Conservation (phyloP, 2,797 vertebrate species). For the Brotula barbata region DNA sequence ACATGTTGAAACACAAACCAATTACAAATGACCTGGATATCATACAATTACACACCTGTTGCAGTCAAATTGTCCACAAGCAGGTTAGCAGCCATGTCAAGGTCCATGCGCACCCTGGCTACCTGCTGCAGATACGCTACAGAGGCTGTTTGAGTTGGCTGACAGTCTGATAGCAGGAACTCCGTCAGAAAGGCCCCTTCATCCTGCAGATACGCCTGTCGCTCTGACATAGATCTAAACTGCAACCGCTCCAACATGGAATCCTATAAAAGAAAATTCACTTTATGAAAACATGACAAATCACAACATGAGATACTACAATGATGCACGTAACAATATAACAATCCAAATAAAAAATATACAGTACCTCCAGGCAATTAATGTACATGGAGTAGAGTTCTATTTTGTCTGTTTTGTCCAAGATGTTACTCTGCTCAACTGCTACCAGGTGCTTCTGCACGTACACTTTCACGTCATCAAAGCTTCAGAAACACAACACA, state of each 20-base stretch:
- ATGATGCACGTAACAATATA: neutral
- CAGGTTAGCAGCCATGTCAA: constrained; percentile 80
- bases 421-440: constrained; percentile 81
- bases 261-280: constrained; percentile 76
- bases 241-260: constrained; percentile 86
- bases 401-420: constrained; percentile 82
- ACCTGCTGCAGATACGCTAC: constrained; percentile 86
- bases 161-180: constrained; percentile 27
- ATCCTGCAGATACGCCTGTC: constrained; percentile 55
- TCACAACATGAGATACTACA: neutral
- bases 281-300: neutral
- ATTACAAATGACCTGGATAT: neutral
- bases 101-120: constrained; percentile 84
- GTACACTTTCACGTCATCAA: constrained; percentile 84
- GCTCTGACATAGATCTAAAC: constrained; percentile 60
- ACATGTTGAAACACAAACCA: neutral
- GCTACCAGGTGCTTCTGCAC: constrained; percentile 83
- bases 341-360: neutral
- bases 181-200: constrained; percentile 78
- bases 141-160: constrained; percentile 45
- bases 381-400: constrained; percentile 90
- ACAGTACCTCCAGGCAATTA: constrained; percentile 89
- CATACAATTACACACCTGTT: constrained; percentile 51
- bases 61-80: constrained; percentile 62
- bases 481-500: constrained; percentile 75